Evolutionary conservation across 2,113 vertebrate species (phyloP), one percentile per base, ranked within the genome.

Genomic region (Calonectris borealis): DNA sequence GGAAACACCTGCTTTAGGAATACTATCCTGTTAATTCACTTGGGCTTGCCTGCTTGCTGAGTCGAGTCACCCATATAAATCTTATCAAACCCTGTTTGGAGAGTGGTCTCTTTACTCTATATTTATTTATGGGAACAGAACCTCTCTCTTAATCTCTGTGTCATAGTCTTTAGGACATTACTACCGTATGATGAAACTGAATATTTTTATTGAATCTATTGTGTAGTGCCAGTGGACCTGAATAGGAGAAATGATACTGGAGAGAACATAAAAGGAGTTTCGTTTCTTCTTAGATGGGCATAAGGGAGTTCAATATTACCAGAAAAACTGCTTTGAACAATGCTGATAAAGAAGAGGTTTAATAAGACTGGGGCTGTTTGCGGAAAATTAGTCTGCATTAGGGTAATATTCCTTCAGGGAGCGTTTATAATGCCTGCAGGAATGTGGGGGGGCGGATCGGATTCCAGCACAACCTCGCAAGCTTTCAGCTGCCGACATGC

Each of bases 381-480:
- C 29, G 1, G 94, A 96, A 98, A 98, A 97, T 97, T 96, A 97
- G 96, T 94, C 88, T 20, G 80, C 91, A 94, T 98, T 97, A 95
- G 95, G 95, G 86, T 98, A 93, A 90, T 98, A 95, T 96, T 98
- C 97, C 97, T 98, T 93, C 89, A 96, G 96, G 97, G 97, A 95
- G 83, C 11, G 0, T 94, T 98, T 97, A 75, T 98, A 98, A 98
- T 98, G 96, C 97, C 69, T 83, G 62, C 92, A 98, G 97, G 98
- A 98, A 98, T 98, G 98, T 97, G 88, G 90, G 52, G 17, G 21
- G 19, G 44, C 2, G 38, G 97, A 98, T 98, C 96, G 7, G 93
- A 95, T 98, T 98, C 90, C 97, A 14, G 72, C 2, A 6, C 88
- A 90, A 60, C 96, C 93, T 97, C 91, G 60, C 93, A 86, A 87